Base-by-base conservation (phyloP, 2,113 vertebrate species). In the Psettodes erumei region DNA sequence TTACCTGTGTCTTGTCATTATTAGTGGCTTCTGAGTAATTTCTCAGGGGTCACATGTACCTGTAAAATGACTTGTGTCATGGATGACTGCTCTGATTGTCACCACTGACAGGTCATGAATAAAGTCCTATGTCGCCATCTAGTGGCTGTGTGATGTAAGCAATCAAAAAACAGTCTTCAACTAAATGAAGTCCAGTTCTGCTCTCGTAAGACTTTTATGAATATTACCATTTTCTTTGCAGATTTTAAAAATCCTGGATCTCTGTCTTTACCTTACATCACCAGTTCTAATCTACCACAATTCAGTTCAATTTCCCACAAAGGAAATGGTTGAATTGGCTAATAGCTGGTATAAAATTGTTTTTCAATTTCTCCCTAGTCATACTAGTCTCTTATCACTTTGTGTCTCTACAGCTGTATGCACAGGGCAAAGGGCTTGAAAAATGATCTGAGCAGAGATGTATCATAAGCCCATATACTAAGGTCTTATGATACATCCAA, bases 121-220 rank as follows among this genome's bases (percentile, higher is more conserved):
- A 37, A 65, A 43, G 50, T 33, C 8, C 30, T 83, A 0, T 82
- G 72, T 45, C 65, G 48, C 84, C 88, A 84, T 79, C 88, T 84
- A 70, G 83, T 81, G 86, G 83, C 35, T 6, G 27, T n/a, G 5
- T 5, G 16, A 51, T 50, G 63, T 37, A 8, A 72, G 4, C 42
- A 56, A 33, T 48, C n/a, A n/a, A n/a, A 55, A 38, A 38, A 38
- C 11, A 2, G 37, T 13, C 37, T 4, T 13, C 37, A 38, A 38
- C 11, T 38, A 38, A 38, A 38, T 38, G 11, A 38, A 12, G 37
- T 38, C 37, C 12, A 38, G 8, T 35, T 4, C 11, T 12, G 10
- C 12, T 38, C 12, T 38, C 11, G 11, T 13, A 13, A 38, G 37
- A 13, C 10, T 2, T 13, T 38, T 13, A 38, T 38, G 37, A 12